Percentiles rank a stretch among this genome's conserved stretches.
These are phyloP conservation scores for Lasaia peninsularis DNA, from an alignment of 1,140 invertebrate species.

Conservation along the genomic window DNA sequence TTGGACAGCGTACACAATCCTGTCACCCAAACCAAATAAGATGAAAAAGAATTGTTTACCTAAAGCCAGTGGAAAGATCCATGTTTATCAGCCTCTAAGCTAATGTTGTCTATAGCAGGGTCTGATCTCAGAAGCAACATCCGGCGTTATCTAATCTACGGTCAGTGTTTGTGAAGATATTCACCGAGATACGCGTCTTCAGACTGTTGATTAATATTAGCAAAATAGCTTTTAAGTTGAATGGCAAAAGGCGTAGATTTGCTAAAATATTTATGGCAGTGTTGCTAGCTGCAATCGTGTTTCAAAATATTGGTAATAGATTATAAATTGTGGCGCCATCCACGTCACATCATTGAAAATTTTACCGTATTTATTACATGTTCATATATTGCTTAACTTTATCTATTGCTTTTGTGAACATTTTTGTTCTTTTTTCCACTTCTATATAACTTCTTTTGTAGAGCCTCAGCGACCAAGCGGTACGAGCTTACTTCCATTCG, in stretches of 20 bases:
- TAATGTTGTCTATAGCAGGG: slow-evolving; percentile 49
- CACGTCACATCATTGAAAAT: slow-evolving; percentile 17
- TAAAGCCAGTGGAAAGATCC: slow-evolving; percentile 43
- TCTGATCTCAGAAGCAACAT: slow-evolving; percentile 60
- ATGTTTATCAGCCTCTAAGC: slow-evolving; percentile 44
- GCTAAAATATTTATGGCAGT: background rate
- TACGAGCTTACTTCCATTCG: too few species aligned
- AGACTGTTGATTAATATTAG: slow-evolving; percentile 12
- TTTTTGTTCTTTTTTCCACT: background rate
- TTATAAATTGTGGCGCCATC: slow-evolving; percentile 28
- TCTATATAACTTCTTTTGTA: too few species aligned
- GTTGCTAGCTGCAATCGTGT: slow-evolving; percentile 17
- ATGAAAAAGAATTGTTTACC: slow-evolving; percentile 18
- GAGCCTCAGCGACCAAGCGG: too few species aligned
- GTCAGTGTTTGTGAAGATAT: slow-evolving; percentile 59
- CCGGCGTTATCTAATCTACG: slow-evolving; percentile 70
- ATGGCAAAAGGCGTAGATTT: background rate
- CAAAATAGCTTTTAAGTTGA: background rate
- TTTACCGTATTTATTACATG: slow-evolving; percentile 1
- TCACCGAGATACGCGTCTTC: slow-evolving; percentile 44
- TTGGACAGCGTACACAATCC: background rate
- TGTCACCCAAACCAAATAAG: slow-evolving; percentile 16
- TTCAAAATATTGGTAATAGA: slow-evolving; percentile 29
- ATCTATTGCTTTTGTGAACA: too few species aligned
- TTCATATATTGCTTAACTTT: too few species aligned